Evolutionary conservation across 2,888 invertebrate genomes (phyloP), one percentile per base, ranked within the genome.

Genomic region (Endotricha flammealis): DNA sequence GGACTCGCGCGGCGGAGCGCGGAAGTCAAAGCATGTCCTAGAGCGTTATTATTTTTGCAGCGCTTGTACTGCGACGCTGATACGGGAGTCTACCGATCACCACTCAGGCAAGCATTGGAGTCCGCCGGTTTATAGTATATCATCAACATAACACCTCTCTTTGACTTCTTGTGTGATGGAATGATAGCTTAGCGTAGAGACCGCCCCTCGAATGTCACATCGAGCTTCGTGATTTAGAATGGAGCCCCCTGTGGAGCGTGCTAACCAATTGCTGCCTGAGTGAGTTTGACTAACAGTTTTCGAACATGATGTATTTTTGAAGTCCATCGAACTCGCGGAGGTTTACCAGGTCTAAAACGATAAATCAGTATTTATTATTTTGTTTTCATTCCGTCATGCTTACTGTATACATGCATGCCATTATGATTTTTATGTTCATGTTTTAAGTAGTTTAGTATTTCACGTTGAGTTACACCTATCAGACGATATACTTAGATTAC

Each of bases 21-120:
- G 7, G n/a, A 67, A 74, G 73, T 82, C 76, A 78, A 79, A 78
- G 79, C 88, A 80, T 73, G 66, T 73, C 79, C 69, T 66, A 71
- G 83, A 80, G 75, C 73, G 71, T 64, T 70, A 65, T 89, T 88
- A 89, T 91, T 90, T 90, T 92, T 92, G 82, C 92, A 92, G 92
- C 92, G 91, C 90, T 90, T 91, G 90, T 91, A 91, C 88, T 86
- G 81, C 83, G 88, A 88, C 88, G 88, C 88, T 88, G 91, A 92
- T 87, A 88, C 90, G 87, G 89, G 90, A 88, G 90, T 89, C 88
- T 90, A 91, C 89, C 90, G 90, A 89, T 91, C 90, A 81, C 91
- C 91, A 88, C 89, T 92, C 90, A 92, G 92, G 92, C 92, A 92
- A 92, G 92, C 90, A 82, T 83, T 82, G 85, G 85, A 85, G 82